Conservation (phyloP, 2,888 invertebrate species). For the Therioaphis trifolii region DNA sequence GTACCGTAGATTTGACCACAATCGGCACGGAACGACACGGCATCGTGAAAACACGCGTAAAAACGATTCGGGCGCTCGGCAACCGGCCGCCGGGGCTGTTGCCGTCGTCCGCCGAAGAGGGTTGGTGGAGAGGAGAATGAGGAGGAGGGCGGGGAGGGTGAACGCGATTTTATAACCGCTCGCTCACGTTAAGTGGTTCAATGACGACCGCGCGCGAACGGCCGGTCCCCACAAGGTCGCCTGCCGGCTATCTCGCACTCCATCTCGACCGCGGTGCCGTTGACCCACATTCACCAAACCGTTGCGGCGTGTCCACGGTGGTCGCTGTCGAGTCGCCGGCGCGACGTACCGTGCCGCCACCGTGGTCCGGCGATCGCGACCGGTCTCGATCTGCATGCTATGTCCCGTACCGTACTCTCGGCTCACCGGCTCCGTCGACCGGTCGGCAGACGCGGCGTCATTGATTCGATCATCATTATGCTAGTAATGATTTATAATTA, state of each 20-base stretch:
- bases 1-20: too few species aligned
- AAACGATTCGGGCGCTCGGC: neutral
- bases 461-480: too few species aligned
- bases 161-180: conserved; percentile 18
- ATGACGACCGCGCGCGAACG: conserved; percentile 44
- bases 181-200: conserved; percentile 44
- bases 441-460: too few species aligned
- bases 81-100: too few species aligned
- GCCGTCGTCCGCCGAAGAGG: neutral
- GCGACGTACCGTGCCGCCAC: neutral
- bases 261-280: neutral
- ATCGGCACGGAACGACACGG: too few species aligned
- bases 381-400: neutral
- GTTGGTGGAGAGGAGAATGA: too few species aligned
- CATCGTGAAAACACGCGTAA: neutral
- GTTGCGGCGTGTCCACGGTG: neutral
- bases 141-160: neutral
- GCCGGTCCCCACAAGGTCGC: conserved; percentile 36
- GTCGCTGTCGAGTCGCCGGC: neutral
- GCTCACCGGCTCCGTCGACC: too few species aligned
- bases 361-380: neutral
- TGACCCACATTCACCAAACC: conserved; percentile 41
- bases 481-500: too few species aligned
- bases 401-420: neutral
- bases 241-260: conserved; percentile 4